Conservation (phyloP, 2,113 vertebrate genomes). For the Apaloderma vittatum region DNA sequence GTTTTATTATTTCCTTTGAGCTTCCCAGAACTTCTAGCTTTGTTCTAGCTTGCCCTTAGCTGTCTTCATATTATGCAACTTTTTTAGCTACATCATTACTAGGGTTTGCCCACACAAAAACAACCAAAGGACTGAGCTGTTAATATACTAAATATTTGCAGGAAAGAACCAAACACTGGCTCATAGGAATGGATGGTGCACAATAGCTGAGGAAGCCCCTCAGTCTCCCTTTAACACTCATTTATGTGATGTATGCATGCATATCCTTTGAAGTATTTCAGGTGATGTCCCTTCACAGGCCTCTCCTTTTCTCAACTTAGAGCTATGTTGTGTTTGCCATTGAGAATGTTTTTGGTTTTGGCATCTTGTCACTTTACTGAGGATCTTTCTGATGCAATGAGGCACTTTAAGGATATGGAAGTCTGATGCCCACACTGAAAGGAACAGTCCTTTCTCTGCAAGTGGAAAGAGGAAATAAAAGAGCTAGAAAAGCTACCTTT, state of each 20-base stretch:
- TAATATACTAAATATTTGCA: neutral
- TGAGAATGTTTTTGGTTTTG: neutral
- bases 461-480: conserved; percentile 1
- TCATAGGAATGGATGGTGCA: neutral
- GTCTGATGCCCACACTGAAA: neutral
- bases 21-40: neutral
- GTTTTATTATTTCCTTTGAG: neutral
- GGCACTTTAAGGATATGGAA: neutral
- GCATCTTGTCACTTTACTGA: neutral
- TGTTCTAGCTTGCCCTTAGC: neutral
- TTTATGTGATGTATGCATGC: neutral
- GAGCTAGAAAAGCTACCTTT: conserved; percentile 36
- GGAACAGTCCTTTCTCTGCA: neutral
- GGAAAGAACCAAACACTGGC: neutral
- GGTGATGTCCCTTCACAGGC: neutral
- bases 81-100: neutral
- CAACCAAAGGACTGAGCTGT: neutral
- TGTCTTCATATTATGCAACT: neutral
- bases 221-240: neutral
- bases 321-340: neutral
- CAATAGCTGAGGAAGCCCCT: neutral
- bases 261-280: neutral
- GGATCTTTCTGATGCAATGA: neutral
- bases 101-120: neutral
- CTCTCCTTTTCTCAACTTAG: neutral